Evolutionary conservation across 1,140 invertebrate species (phyloP), one percentile per base, ranked within the genome.

Genomic region (Drosophila arawakana): DNA sequence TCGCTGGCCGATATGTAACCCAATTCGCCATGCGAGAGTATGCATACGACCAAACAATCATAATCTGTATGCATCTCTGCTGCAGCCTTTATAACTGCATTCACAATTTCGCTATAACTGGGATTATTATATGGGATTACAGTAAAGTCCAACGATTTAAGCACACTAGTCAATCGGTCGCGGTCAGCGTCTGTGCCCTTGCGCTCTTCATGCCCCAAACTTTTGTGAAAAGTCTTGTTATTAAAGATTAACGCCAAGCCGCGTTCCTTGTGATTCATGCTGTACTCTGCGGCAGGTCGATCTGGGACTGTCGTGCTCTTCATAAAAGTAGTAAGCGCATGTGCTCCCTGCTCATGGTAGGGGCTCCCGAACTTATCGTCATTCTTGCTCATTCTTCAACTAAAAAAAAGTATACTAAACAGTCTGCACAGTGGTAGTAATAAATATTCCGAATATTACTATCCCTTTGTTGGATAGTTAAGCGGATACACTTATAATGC

Each of bases 221-320:
- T 93, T 93, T 54, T 96, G 91, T 94, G 94, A 80, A 97, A 97
- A 79, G 94, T 93, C 92, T 97, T 96, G 92, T 98, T 97, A 90
- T 98, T 98, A 78, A 99, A 97, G 75, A 99, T 97, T 3, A 98
- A 81, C n/a, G 97, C 97, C 72, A 95, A 77, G 39, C 98, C 98
- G 60, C 97, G 94, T 74, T 95, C 94, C 46, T 94, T 93, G 93
- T 98, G 96, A 75, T 95, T 95, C 97, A 98, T 98, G 78, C 25
- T 97, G 85, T 99, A 99, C 85, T 95, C 95, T 1, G 94, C 93
- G 1, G 95, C 95, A 91, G 96, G 95, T 70, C 94, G 94, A 13
- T 94, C 93, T 0, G 95, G 95, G n/a, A 96, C 94, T 94, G 72
- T 79, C 4, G 72, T 30, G 25, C 3, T 30, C 25, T 30, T 30